Conservation (phyloP, 2,888 invertebrate species). For the Tineola bisselliella region DNA sequence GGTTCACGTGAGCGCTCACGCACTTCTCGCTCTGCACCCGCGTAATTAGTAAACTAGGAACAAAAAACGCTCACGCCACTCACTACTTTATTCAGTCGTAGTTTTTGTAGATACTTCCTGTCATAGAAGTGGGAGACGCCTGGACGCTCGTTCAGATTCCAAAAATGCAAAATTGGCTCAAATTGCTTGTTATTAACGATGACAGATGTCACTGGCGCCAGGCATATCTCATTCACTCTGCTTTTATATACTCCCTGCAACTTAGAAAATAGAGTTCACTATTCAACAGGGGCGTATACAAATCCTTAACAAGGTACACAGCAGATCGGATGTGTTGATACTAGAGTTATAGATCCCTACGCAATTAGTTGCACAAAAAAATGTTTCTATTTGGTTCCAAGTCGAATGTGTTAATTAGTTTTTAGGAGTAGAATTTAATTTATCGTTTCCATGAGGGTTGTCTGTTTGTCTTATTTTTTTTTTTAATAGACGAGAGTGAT, state of each 20-base stretch:
- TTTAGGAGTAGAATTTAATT: conserved; percentile 6
- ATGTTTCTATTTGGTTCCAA: conserved; percentile 27
- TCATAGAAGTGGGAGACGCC: conserved; percentile 47
- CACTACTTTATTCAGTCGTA: conserved; percentile 56
- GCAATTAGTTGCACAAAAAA: conserved; percentile 52
- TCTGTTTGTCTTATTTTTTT: background rate
- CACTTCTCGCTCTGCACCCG: conserved; percentile 23
- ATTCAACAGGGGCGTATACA: background rate
- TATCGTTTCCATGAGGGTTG: conserved; percentile 8
- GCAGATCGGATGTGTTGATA: conserved; percentile 62
- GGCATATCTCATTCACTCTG: conserved; percentile 13
- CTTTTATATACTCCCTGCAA: background rate
- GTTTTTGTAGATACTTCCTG: conserved; percentile 61
- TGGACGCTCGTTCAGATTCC: conserved; percentile 51
- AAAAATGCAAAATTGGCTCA: conserved; percentile 65
- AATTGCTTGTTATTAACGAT: conserved; percentile 67
- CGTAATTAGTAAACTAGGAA: conserved; percentile 27
- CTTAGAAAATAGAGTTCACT: background rate
- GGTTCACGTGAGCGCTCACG: conserved; percentile 43
- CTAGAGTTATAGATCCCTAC: conserved; percentile 45
- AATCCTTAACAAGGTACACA: conserved; percentile 16
- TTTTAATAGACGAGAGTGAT: background rate
- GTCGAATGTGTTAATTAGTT: conserved; percentile 15
- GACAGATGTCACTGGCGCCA: conserved; percentile 65
- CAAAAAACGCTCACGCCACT: conserved; percentile 57